A percentile compares a stretch with the other conserved stretches of the same genome.
Evolutionary conservation across 1,140 invertebrate species (phyloP).

Genomic region (Euura saliciscinereae): DNA sequence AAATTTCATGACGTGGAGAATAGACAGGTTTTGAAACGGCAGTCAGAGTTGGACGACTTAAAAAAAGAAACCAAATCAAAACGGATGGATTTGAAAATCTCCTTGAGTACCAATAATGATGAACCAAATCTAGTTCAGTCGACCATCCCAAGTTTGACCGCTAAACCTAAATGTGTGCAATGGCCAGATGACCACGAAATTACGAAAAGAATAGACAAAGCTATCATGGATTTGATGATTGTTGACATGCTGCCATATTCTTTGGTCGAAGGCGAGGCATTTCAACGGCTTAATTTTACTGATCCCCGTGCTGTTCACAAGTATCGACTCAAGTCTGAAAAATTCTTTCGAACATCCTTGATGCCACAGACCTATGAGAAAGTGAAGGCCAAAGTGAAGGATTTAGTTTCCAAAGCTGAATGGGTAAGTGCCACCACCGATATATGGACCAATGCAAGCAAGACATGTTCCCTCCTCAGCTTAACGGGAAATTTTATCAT

Average conservation of each 20-base stretch:
- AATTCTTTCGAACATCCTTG: slow-evolving; percentile 39
- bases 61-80: background rate
- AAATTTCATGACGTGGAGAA: background rate
- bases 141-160: background rate
- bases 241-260: slow-evolving; percentile 41
- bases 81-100: background rate
- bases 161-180: background rate
- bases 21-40: background rate
- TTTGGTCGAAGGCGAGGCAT: slow-evolving; percentile 37
- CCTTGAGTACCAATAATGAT: background rate
- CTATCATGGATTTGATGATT: slow-evolving; percentile 39
- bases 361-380: slow-evolving; percentile 34
- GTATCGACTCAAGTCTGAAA: slow-evolving; percentile 36
- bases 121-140: background rate
- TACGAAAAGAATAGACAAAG: slow-evolving; percentile 12
- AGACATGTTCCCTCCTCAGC: slow-evolving; percentile 39
- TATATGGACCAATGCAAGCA: slow-evolving; percentile 33
- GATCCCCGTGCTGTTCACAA: slow-evolving; percentile 31
- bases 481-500: slow-evolving; percentile 34
- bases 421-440: slow-evolving; percentile 35
- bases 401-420: slow-evolving; percentile 27
- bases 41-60: background rate
- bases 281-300: slow-evolving; percentile 35
- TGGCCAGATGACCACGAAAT: slow-evolving; percentile 15
- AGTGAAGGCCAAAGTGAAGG: slow-evolving; percentile 29